phyloP scores from a whole-genome alignment of 2,113 vertebrate genomes.

The Sphyrna mokarran region DNA sequence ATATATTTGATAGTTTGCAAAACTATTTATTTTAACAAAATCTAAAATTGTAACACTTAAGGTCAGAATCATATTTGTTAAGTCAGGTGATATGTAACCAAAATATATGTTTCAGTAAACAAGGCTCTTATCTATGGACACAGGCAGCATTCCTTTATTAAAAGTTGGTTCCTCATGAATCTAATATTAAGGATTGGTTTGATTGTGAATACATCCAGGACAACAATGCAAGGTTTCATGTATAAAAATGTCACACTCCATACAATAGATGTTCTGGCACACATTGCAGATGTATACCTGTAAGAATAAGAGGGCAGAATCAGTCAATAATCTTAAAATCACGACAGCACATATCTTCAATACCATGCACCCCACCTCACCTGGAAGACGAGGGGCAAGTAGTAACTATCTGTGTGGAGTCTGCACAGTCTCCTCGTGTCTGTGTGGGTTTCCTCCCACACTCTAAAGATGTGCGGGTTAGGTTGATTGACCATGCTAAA shows the following conservation, averaged over 20 bases:
- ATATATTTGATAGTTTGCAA: background rate
- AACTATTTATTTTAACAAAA: background rate
- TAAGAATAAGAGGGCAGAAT: conserved; percentile 40
- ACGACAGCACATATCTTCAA: background rate
- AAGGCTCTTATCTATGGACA: background rate
- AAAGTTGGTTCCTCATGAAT: background rate
- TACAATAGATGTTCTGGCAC: conserved; percentile 74
- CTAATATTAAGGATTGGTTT: conserved; percentile 45
- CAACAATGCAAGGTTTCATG: conserved; percentile 91
- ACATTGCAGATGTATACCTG: conserved; percentile 74
- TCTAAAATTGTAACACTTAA: background rate
- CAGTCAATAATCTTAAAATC: background rate
- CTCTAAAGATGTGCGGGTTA: too few relatives aligned
- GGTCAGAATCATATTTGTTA: background rate
- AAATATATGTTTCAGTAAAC: background rate
- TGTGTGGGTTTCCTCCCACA: too few relatives aligned
- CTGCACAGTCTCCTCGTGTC: too few relatives aligned
- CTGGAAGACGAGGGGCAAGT: background rate
- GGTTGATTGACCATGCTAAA: too few relatives aligned
- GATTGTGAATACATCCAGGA: conserved; percentile 76
- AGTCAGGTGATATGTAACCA: background rate
- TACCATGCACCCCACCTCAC: background rate
- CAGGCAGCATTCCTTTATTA: background rate
- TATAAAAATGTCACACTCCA: conserved; percentile 89
- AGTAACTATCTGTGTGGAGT: background rate